Percentiles rank a stretch among this genome's conserved stretches.
These are phyloP conservation scores for Drosophila percnosoma DNA, from an alignment of 2,888 invertebrate species.

Conservation along the genomic window DNA sequence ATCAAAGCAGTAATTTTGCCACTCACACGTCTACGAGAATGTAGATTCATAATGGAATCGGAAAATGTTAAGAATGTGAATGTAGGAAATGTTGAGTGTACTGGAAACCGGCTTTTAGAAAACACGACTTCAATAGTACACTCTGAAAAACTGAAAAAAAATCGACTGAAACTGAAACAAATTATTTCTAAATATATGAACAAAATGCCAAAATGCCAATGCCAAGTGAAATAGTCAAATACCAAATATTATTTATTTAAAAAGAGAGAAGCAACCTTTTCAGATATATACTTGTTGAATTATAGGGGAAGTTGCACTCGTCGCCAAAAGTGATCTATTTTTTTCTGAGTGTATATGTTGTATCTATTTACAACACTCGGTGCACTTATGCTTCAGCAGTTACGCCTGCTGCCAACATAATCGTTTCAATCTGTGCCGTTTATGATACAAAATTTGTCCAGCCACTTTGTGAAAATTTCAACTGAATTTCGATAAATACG, in stretches of 20 bases:
- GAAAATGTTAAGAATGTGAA: not conserved
- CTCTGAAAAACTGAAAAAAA: not conserved
- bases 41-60: not conserved
- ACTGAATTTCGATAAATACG: constrained; percentile 32
- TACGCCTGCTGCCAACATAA: constrained; percentile 40
- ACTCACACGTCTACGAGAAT: not conserved
- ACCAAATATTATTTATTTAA: no score
- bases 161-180: not conserved
- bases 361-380: not conserved
- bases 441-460: constrained; percentile 54
- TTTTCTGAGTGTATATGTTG: not conserved
- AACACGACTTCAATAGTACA: not conserved
- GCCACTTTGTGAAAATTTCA: constrained; percentile 51
- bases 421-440: constrained; percentile 50
- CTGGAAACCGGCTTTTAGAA: not conserved
- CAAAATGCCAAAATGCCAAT: no score
- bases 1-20: not conserved
- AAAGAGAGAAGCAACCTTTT: not conserved
- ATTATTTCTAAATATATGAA: no score
- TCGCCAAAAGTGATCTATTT: not conserved
- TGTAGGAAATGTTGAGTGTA: not conserved
- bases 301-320: not conserved
- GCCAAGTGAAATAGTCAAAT: no score
- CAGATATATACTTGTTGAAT: not conserved
- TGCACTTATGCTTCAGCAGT: constrained; percentile 10